Base-by-base conservation (phyloP, 2,113 vertebrate genomes). In the Nymphicus hollandicus region DNA sequence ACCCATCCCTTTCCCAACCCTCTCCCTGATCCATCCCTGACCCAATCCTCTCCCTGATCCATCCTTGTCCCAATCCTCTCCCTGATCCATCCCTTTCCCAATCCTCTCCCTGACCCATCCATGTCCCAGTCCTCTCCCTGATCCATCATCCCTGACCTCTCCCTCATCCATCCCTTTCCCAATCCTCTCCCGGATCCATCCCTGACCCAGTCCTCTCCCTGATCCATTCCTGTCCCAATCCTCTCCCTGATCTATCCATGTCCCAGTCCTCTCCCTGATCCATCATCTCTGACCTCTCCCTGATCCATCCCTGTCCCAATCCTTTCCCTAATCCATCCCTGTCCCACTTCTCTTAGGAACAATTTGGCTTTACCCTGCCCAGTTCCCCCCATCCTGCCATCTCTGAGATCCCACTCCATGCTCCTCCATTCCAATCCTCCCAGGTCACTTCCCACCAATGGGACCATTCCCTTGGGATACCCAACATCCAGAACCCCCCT, bases 181-280 rank as follows among this genome's bases (percentile, higher is more conserved):
- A 0, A 0, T 13, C 46, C 33, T 6, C 7, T 28, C 11, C 31
- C 7, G 33, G 18, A 13, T 8, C 53, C 53, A 56, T 56, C 7
- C 53, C 5, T 56, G 1, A 13, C 11, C 29, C 11, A 33, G 0
- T 33, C 11, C 31, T 56, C 11, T 14, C 19, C 55, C 19, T 56
- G 19, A 6, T 9, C 55, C 29, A 3, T 2, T n/a, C 46, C 19
- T 4, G 4, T 5, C 19, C 66, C 17, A 0, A 0, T 24, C 50
- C 33, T 7, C 8, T 31, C 52, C 52, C 6, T 53, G 52, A 11
- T 5, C 52, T 17, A 53, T 18, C 10, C 28, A 6, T 53, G 2
- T 29, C 28, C 16, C 28, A 17, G 3, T 29, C n/a, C n/a, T n/a
- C n/a, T n/a, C n/a, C n/a, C n/a, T n/a, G n/a, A n/a, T n/a, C n/a